These are phyloP conservation scores for Apodemus speciosus DNA, from an alignment of 2,113 vertebrate genomes.

Conservation along the genomic window DNA sequence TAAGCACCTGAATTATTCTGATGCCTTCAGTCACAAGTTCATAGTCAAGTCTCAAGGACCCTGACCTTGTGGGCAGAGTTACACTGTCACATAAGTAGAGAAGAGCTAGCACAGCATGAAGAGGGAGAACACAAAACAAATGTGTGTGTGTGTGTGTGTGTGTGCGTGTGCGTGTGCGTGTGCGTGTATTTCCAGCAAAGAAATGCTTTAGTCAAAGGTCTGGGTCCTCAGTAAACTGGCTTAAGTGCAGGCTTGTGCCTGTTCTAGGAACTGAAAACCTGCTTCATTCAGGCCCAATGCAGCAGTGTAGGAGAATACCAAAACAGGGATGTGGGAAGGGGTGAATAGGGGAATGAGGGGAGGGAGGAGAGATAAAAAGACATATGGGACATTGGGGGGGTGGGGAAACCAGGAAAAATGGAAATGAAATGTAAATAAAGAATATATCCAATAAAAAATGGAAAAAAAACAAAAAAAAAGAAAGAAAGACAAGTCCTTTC, in stretches of 20 bases:
- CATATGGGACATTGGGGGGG: too few species aligned
- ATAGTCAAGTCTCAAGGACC: slow-evolving; percentile 27
- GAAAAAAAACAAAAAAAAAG: too few species aligned
- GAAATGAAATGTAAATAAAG: too few species aligned
- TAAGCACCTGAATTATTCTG: background rate
- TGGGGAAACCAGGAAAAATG: too few species aligned
- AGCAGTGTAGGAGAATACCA: too few species aligned
- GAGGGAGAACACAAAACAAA: background rate
- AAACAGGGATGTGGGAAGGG: too few species aligned
- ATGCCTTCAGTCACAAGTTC: background rate
- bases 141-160: background rate
- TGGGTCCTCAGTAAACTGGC: background rate
- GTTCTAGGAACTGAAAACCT: background rate
- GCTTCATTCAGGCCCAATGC: too few species aligned
- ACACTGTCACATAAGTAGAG: background rate
- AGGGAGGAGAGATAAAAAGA: too few species aligned
- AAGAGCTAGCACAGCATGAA: accelerated
- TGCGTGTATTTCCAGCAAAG: background rate
- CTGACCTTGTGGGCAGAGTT: background rate
- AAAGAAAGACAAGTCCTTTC: slow-evolving; percentile 20
- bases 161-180: too few species aligned
- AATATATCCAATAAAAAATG: too few species aligned
- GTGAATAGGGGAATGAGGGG: too few species aligned
- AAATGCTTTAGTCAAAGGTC: background rate
- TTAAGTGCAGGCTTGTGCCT: background rate